Percentiles rank a stretch among this genome's conserved stretches.
These are phyloP conservation scores for Tinea pellionella DNA, from an alignment of 2,888 invertebrate species.

Conservation along the genomic window DNA sequence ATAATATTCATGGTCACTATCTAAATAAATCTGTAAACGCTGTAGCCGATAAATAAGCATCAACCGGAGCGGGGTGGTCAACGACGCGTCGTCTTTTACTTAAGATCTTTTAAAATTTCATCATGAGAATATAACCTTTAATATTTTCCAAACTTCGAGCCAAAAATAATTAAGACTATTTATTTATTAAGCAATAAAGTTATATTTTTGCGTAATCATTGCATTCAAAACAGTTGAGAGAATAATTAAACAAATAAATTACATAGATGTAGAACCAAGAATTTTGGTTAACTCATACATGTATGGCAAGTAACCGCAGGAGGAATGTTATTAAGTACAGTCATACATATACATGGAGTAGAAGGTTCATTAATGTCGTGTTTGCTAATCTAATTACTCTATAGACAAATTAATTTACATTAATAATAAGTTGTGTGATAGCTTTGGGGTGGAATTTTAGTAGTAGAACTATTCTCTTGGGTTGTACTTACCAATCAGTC, in stretches of 20 bases:
- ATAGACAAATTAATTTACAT: conserved; percentile 13
- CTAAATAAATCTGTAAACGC: too few species aligned
- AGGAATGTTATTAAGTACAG: not conserved
- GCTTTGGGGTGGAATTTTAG: not conserved
- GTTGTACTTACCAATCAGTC: not conserved
- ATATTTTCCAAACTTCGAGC: too few species aligned
- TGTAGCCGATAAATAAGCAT: too few species aligned
- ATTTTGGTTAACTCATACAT: not conserved
- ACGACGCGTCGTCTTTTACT: too few species aligned
- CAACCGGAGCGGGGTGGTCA: too few species aligned
- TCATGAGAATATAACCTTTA: too few species aligned
- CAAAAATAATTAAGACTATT: too few species aligned
- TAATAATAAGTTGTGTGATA: conserved; percentile 4
- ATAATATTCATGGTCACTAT: too few species aligned
- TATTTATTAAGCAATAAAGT: too few species aligned
- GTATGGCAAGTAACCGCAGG: not conserved
- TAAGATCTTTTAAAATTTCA: too few species aligned
- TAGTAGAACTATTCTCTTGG: not conserved
- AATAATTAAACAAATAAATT: not conserved
- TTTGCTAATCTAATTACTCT: conserved; percentile 5
- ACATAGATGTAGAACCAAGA: not conserved
- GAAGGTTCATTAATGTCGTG: not conserved
- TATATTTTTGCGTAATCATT: too few species aligned
- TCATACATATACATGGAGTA: not conserved
- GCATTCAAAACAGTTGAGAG: too few species aligned